Conservation (phyloP, 1,140 invertebrate species). For the Drosophila arizonae region DNA sequence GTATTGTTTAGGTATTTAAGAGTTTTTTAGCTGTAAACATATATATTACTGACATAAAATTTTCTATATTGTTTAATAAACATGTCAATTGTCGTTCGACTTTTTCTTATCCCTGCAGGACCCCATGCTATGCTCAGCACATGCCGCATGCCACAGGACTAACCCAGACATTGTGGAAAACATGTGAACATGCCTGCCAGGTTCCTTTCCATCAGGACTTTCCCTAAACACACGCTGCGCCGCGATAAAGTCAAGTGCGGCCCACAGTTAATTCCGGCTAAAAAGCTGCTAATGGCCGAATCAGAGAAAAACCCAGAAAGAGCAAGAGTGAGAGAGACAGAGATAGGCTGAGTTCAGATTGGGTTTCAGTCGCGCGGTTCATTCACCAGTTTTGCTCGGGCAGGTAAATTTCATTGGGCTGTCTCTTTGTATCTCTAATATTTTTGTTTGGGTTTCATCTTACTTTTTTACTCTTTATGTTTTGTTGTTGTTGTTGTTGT, state of each 20-base stretch:
- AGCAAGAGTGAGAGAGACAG: not conserved
- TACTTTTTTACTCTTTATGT: constrained; percentile 11
- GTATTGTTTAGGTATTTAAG: too few species aligned
- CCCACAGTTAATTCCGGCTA: constrained; percentile 63
- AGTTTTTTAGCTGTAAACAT: too few species aligned
- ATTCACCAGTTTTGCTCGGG: constrained; percentile 56
- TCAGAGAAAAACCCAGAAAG: not conserved
- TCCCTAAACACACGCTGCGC: constrained; percentile 54
- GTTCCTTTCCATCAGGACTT: constrained; percentile 45
- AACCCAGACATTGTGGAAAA: constrained; percentile 56
- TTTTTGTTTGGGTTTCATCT: constrained; percentile 7
- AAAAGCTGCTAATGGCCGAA: constrained; percentile 68
- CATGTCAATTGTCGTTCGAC: not conserved
- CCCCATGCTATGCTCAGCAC: constrained; percentile 48
- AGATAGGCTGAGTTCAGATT: not conserved
- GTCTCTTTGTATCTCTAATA: constrained; percentile 20
- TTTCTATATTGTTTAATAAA: constrained; percentile 14
- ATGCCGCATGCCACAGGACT: constrained; percentile 43
- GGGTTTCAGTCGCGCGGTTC: constrained; percentile 40
- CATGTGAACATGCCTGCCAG: constrained; percentile 34
- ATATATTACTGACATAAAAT: not conserved
- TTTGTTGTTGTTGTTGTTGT: constrained; percentile 29
- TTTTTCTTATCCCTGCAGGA: constrained; percentile 15
- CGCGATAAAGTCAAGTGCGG: constrained; percentile 71
- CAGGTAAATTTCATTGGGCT: constrained; percentile 62